A percentile compares a stretch with the other conserved stretches of the same genome.
Evolutionary conservation across 2,113 vertebrate genomes (phyloP).

Genomic region (Corapipo altera): DNA sequence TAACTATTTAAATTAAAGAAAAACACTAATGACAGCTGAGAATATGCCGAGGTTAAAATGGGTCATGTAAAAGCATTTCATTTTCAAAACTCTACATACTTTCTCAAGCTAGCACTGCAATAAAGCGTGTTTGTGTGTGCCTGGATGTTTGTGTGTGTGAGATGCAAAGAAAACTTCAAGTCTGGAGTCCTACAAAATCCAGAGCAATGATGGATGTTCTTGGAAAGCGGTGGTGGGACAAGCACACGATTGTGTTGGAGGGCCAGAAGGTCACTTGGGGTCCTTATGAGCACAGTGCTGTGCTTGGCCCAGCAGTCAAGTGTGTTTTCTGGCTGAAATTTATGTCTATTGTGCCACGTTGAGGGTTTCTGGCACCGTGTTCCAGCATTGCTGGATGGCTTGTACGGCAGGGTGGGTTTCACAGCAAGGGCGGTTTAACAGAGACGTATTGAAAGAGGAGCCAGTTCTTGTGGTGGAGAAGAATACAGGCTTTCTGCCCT

Average conservation of each 20-base stretch:
- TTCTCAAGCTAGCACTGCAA: background rate
- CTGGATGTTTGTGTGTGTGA: background rate
- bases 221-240: background rate
- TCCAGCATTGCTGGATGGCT: background rate
- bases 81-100: background rate
- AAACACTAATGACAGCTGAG: conserved; percentile 41
- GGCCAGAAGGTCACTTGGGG: background rate
- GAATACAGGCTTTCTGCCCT: background rate
- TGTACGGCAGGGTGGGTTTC: background rate
- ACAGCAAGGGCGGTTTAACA: background rate
- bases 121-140: background rate
- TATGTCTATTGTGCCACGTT: background rate
- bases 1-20: conserved; percentile 47
- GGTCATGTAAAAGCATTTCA: conserved; percentile 4
- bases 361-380: background rate
- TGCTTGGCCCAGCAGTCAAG: background rate
- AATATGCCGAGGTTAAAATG: conserved; percentile 16
- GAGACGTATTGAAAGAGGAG: background rate
- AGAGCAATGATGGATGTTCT: background rate
- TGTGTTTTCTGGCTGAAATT: background rate
- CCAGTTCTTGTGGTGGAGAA: background rate
- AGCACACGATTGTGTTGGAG: background rate
- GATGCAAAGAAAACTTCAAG: background rate
- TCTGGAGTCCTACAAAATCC: background rate
- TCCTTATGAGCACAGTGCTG: background rate